A percentile compares a stretch with the other conserved stretches of the same genome.
phyloP scores from a whole-genome alignment of 2,113 vertebrate species.

The Rissa tridactyla region DNA sequence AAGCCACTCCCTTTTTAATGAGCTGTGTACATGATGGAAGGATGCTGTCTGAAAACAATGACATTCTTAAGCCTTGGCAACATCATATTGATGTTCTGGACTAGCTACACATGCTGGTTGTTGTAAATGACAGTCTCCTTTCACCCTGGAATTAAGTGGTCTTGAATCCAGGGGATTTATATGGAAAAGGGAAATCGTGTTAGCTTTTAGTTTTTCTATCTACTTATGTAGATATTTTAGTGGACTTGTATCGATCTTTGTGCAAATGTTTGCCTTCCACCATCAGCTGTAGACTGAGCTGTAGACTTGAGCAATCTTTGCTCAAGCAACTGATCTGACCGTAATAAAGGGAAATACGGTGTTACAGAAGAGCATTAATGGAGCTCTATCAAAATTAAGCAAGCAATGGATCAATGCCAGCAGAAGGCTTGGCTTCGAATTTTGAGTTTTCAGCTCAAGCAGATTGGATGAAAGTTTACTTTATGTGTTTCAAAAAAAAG shows the following conservation, averaged over 20 bases:
- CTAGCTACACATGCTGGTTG: not conserved
- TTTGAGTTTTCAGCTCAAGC: not conserved
- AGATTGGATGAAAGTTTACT: not conserved
- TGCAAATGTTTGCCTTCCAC: not conserved
- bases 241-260: not conserved
- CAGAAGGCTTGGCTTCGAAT: not conserved
- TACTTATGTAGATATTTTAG: not conserved
- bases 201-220: not conserved
- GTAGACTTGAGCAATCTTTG: not conserved
- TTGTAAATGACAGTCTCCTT: not conserved
- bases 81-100: not conserved
- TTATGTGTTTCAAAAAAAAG: not conserved
- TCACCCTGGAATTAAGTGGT: not conserved
- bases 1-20: not conserved
- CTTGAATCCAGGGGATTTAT: not conserved
- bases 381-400: not conserved
- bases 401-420: not conserved
- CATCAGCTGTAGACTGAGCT: not conserved
- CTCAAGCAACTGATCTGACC: not conserved
- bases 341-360: not conserved
- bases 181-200: not conserved
- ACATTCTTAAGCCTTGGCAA: not conserved
- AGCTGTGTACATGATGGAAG: not conserved
- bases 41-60: not conserved
- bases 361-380: not conserved